Base-by-base conservation (phyloP, 2,888 invertebrate species). In the Drosophila pegasa region DNA sequence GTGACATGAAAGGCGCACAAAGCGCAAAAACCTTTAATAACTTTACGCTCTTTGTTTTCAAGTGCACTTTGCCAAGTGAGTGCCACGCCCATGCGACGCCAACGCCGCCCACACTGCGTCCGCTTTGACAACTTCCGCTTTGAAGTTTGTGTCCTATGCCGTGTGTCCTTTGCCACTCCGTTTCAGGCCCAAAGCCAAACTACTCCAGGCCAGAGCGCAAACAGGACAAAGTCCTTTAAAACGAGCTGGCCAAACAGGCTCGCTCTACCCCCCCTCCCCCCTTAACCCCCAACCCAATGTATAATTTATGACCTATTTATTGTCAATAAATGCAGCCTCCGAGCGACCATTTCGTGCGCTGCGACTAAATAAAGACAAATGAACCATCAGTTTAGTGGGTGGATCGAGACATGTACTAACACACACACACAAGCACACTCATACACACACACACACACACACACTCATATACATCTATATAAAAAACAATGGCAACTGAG, bases 41-140 rank as follows among this genome's bases (percentile, higher is more conserved):
- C 86, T 85, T 85, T 81, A 83, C 82, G 88, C 82, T 85, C 76
- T 83, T 87, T 87, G 86, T 87, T 83, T 74, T 82, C 86, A 87
- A 83, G 86, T 78, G 88, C 82, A 87, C 86, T 83, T 45, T 75
- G 71, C 35, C 60, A 67, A 61, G 20, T 37, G 27, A 41, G 48
- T 55, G 48, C 43, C 79, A 77, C 80, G 62, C 75, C 79, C 61
- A 61, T 47, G 38, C 45, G 7, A 9, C 12, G 31, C 61, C 47
- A n/a, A n/a, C n/a, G n/a, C n/a, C n/a, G n/a, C n/a, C n/a, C n/a
- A n/a, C n/a, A n/a, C n/a, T n/a, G n/a, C n/a, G n/a, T n/a, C n/a
- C n/a, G n/a, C n/a, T n/a, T n/a, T n/a, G n/a, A n/a, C 62, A 75
- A 66, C 85, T 78, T 84, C 66, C 80, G 48, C 80, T 84, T 80